Evolutionary conservation across 2,113 vertebrate genomes (phyloP), one percentile per base, ranked within the genome.

Genomic region (Lepidothrix coronata): DNA sequence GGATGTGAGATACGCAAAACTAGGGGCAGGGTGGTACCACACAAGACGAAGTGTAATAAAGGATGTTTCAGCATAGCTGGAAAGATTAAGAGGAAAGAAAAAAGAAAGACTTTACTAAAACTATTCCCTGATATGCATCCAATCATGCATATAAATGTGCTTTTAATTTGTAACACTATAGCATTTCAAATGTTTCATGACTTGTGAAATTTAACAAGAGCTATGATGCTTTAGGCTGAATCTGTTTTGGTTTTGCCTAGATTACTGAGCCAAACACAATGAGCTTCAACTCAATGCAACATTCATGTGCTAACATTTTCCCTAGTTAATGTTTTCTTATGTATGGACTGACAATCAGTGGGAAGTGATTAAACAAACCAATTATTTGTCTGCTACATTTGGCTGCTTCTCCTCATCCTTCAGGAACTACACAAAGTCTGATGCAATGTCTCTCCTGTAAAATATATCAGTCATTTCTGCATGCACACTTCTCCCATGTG

Each of bases 121-220:
- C 52, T 72, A 61, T 44, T 2, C 33, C 35, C 44, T 72, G 44
- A 84, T 80, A 81, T 43, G 28, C 48, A 54, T 84, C 72, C 39
- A 86, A 72, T 94, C 75, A 78, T 39, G 76, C 79, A 81, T 77
- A 89, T 87, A 93, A 96, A 89, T 0, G 5, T 78, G 52, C 24
- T 91, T 91, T 95, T 97, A 87, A 96, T 93, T 94, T 91, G 57
- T 65, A 81, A 73, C n/a, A 79, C 61, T 81, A 65, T 14, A 93
- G 41, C 43, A 84, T 77, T 95, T 94, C 55, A 87, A 74, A 81
- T 61, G 44, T 75, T 92, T 68, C 83, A 43, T 51, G 35, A 89
- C n/a, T 93, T 95, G 86, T 82, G 83, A 94, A 95, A 91, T 91
- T 87, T 89, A 93, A 68, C 41, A 89, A 76, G 44, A 78, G n/a